phyloP scores from a whole-genome alignment of 1,140 invertebrate species.

The Cherax destructor region DNA sequence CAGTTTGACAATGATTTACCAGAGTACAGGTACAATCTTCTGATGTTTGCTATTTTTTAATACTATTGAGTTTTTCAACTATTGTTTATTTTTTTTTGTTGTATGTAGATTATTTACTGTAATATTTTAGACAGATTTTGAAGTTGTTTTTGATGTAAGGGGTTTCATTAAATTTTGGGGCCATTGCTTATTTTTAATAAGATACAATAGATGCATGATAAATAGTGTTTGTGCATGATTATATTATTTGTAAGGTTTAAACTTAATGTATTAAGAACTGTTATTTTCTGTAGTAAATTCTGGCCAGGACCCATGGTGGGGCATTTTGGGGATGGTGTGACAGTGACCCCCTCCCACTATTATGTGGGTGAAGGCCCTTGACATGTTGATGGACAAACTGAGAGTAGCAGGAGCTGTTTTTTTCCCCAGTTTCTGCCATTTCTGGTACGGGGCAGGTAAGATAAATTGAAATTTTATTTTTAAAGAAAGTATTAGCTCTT shows the following conservation, averaged over 20 bases:
- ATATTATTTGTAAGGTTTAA: background rate
- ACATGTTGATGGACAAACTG: slow-evolving; percentile 91
- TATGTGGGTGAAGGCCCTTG: slow-evolving; percentile 97
- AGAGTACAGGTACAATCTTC: slow-evolving; percentile 86
- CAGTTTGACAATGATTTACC: slow-evolving; percentile 93
- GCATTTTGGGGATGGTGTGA: slow-evolving; percentile 80
- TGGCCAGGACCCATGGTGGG: slow-evolving; percentile 85
- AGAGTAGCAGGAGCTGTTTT: slow-evolving; percentile 88
- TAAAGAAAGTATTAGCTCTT: too few species aligned
- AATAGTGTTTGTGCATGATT: background rate
- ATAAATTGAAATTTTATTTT: too few species aligned
- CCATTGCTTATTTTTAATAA: background rate
- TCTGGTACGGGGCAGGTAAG: slow-evolving; percentile 92
- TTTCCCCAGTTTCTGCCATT: slow-evolving; percentile 87
- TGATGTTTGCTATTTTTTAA: background rate
- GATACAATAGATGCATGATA: background rate
- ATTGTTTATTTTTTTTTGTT: background rate
- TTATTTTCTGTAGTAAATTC: slow-evolving; percentile 33
- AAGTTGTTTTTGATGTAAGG: background rate
- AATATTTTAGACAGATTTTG: too few species aligned
- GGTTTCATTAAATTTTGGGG: background rate
- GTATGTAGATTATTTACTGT: background rate
- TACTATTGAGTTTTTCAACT: too few species aligned
- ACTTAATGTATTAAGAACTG: background rate
- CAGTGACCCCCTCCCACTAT: slow-evolving; percentile 88